Base-by-base conservation (phyloP, 2,113 vertebrate genomes). In the Papio anubis region DNA sequence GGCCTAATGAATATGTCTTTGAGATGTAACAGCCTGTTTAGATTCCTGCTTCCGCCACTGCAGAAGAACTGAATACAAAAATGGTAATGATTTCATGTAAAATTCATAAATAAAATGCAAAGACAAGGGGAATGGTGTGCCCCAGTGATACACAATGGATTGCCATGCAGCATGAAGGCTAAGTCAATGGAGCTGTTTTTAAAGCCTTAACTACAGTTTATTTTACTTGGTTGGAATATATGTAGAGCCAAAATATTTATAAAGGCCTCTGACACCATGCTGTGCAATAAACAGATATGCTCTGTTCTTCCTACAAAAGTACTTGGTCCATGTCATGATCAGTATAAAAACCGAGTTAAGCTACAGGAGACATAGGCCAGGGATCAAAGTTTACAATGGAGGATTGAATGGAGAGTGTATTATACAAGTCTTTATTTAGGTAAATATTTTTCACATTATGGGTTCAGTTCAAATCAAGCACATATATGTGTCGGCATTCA, bases 1-100 rank as follows among this genome's bases (percentile, higher is more conserved):
- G 96, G 88, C 97, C 97, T 99, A 98, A 99, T 99, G 98, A 98
- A 98, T 98, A 97, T 98, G 97, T 98, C 98, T 98, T 96, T 98
- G 97, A 97, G 97, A 98, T 98, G 89, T 97, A 98, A 97, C 97
- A 98, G 98, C 85, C 98, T 98, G 95, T 97, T 99, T 98, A 98
- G 98, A 98, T 98, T 97, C 93, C 88, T 98, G 97, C 97, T 98
- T 98, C 98, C 25, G 40, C 97, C 97, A 55, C 95, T 98, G 96
- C 52, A 94, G 96, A 97, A 96, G 94, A 95, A 98, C 79, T 97
- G 97, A 98, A 98, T 97, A 81, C 90, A 97, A 93, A 98, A 98
- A 98, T 97, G 61, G 93, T 97, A 98, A 98, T 97, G 82, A 93
- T 97, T 98, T 98, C 97, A 98, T 98, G 98, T 98, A 96, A 96